Evolutionary conservation across 2,113 vertebrate genomes (phyloP).

Genomic region (Oxygymnocypris stewartii): DNA sequence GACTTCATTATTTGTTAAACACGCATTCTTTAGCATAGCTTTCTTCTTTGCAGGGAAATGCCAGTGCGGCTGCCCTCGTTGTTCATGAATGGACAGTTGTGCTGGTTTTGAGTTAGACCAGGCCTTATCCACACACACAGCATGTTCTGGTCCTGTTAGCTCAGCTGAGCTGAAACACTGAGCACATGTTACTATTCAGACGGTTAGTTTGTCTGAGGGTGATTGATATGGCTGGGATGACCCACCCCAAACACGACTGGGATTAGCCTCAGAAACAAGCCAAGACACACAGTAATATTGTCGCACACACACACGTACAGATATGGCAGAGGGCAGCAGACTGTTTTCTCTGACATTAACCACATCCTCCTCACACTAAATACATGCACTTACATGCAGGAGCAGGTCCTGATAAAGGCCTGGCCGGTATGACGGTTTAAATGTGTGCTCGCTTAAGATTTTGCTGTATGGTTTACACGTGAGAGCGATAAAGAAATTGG

Average conservation of each 20-base stretch:
- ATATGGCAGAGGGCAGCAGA: slow-evolving; percentile 25
- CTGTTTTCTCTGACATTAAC: not conserved
- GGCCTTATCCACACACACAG: slow-evolving; percentile 12
- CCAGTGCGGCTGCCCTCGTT: not conserved
- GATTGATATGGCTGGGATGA: slow-evolving; percentile 43
- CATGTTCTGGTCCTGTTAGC: slow-evolving; percentile 41
- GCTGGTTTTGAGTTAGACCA: slow-evolving; percentile 35
- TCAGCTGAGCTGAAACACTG: slow-evolving; percentile 54
- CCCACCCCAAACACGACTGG: slow-evolving; percentile 35
- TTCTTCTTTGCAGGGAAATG: slow-evolving; percentile 17
- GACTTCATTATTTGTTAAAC: no score
- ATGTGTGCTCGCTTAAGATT: slow-evolving; percentile 10
- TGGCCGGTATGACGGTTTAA: not conserved
- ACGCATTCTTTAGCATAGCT: not conserved
- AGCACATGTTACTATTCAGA: slow-evolving; percentile 48
- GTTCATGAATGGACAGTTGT: slow-evolving; percentile 28
- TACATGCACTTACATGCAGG: no score
- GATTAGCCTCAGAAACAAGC: not conserved
- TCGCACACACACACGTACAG: not conserved
- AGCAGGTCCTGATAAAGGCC: slow-evolving; percentile 9
- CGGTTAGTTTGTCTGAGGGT: slow-evolving; percentile 47
- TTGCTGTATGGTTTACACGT: not conserved
- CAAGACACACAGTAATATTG: slow-evolving; percentile 6
- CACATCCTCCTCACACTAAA: not conserved
- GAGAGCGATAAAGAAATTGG: not conserved